Percentiles rank a stretch among this genome's conserved stretches.
Conservation (phyloP, 2,113 vertebrate genomes). For the Pholis gunnellus region DNA sequence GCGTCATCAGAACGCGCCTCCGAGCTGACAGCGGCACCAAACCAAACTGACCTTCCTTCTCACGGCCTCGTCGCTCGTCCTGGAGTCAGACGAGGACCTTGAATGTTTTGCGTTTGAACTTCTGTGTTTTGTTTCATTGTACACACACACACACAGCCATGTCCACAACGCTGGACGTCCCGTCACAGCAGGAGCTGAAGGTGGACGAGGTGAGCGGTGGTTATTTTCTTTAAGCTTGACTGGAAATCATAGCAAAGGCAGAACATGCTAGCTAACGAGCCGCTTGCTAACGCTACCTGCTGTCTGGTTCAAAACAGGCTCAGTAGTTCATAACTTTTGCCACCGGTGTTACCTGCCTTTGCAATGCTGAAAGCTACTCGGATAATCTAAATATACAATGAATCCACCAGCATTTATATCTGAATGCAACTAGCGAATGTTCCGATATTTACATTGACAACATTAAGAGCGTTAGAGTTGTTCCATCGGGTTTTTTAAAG, state of each 20-base stretch:
- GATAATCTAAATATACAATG: fast-evolving
- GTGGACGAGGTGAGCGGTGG: constrained; percentile 89
- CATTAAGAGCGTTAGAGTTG: no score
- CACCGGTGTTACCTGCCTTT: not conserved
- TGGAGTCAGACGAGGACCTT: constrained; percentile 72
- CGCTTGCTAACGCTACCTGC: constrained; percentile 48
- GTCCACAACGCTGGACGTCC: constrained; percentile 85
- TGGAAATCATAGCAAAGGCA: not conserved
- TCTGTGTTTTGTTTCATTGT: constrained; percentile 5
- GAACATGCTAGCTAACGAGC: constrained; percentile 41
- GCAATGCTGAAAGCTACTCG: no score
- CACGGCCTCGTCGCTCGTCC: constrained; percentile 67
- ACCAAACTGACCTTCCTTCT: constrained; percentile 80
- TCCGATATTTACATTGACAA: not conserved
- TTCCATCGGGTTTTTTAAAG: no score
- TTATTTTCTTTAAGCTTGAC: not conserved
- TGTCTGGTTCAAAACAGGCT: not conserved
- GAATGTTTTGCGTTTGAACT: constrained; percentile 56
- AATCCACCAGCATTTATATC: fast-evolving
- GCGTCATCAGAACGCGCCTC: constrained; percentile 67
- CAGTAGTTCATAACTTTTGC: not conserved
- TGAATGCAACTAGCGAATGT: not conserved
- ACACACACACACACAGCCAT: constrained; percentile 74
- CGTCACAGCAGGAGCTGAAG: constrained; percentile 88
- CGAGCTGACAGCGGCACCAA: constrained; percentile 15